Conservation (phyloP, 2,888 invertebrate species). For the Coelinius sp. region DNA sequence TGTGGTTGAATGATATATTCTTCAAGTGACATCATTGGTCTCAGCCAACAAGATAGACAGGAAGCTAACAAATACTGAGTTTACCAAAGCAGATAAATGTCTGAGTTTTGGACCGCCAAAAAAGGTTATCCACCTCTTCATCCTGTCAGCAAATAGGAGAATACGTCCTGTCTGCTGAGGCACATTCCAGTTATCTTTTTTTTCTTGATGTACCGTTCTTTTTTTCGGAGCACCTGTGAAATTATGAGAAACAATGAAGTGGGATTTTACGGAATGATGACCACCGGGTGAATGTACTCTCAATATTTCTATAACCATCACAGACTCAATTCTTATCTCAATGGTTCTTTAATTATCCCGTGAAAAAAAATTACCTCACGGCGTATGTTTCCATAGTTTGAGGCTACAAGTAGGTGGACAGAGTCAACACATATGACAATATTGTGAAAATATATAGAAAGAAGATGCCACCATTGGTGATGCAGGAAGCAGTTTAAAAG, state of each 20-base stretch:
- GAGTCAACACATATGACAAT: neutral
- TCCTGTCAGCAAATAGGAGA: neutral
- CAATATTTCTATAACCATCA: neutral
- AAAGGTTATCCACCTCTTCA: constrained; percentile 5
- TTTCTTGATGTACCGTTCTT: constrained; percentile 10
- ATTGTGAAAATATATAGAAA: constrained; percentile 1
- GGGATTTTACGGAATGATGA: constrained; percentile 33
- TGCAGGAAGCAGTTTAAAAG: constrained; percentile 12
- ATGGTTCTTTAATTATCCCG: constrained; percentile 36
- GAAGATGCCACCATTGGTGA: neutral
- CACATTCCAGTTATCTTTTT: constrained; percentile 10
- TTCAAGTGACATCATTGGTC: neutral
- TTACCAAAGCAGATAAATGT: constrained; percentile 45
- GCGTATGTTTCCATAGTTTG: neutral
- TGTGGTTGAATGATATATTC: neutral
- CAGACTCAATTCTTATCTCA: neutral
- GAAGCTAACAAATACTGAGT: constrained; percentile 56
- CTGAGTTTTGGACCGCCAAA: neutral
- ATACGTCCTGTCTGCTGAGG: neutral
- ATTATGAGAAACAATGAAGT: constrained; percentile 17
- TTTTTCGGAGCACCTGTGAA: constrained; percentile 22
- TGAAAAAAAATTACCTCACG: neutral
- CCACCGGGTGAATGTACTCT: constrained; percentile 32
- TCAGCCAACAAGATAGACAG: constrained; percentile 48
- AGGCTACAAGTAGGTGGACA: neutral